Evolutionary conservation across 2,113 vertebrate species (phyloP).

Genomic region (Urocolius indicus): DNA sequence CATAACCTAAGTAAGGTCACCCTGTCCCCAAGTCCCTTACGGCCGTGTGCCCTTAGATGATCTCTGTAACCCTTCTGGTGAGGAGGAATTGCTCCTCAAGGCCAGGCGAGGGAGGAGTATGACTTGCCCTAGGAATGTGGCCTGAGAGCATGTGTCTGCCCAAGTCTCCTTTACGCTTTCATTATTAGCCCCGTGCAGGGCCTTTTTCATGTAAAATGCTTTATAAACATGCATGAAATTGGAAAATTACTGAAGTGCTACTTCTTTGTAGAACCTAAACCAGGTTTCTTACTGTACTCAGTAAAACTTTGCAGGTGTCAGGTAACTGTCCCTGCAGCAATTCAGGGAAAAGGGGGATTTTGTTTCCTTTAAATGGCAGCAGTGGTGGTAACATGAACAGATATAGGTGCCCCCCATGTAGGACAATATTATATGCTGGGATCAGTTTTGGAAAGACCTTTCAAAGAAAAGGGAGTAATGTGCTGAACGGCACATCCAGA

Average conservation of each 20-base stretch:
- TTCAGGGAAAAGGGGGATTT: neutral
- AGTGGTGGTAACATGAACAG: neutral
- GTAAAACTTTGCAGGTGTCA: neutral
- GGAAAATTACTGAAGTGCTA: neutral
- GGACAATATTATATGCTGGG: rapidly evolving
- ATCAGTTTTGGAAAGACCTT: neutral
- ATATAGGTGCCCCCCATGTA: neutral
- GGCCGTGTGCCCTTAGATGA: neutral
- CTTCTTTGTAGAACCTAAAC: neutral
- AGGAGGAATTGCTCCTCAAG: neutral
- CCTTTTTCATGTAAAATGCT: neutral
- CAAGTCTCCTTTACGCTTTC: neutral
- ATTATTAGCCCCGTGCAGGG: neutral
- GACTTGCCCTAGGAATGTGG: neutral
- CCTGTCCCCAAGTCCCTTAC: neutral
- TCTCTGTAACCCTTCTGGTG: neutral
- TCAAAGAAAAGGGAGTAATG: neutral
- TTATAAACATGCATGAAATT: neutral
- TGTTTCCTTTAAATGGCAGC: neutral
- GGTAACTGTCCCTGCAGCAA: neutral
- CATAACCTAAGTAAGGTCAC: neutral
- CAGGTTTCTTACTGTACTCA: neutral
- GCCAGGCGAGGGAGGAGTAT: too few species aligned
- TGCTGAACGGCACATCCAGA: neutral
- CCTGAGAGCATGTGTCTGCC: neutral